Conservation (phyloP, 2,797 vertebrate species). For the Gorsachius magnificus region DNA sequence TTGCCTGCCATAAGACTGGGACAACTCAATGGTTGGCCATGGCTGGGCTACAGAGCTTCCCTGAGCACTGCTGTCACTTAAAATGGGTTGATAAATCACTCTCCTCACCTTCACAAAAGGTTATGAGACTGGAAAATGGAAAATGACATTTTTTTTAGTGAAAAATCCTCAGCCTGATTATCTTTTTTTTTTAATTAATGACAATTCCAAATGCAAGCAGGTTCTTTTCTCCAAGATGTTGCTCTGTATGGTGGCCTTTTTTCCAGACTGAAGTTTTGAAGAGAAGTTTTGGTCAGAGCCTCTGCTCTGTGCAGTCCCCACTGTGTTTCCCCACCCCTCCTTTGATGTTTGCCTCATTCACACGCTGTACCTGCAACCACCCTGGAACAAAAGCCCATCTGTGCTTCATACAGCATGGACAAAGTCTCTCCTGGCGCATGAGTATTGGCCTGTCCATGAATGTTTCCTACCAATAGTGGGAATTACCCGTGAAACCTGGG, state of each 20-base stretch:
- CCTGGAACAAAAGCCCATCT: too few species aligned
- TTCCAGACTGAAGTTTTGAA: not conserved
- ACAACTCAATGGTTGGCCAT: rapidly evolving
- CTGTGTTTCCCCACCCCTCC: not conserved
- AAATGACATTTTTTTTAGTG: not conserved
- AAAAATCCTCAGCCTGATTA: not conserved
- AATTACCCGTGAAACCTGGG: not conserved
- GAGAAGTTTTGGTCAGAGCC: not conserved
- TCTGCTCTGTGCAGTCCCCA: not conserved
- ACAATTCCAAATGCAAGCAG: not conserved
- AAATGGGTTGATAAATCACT: not conserved
- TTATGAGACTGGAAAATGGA: not conserved
- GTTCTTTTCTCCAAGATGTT: not conserved
- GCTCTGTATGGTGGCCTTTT: not conserved
- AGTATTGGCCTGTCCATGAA: rapidly evolving
- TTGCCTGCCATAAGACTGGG: not conserved
- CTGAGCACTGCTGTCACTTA: not conserved
- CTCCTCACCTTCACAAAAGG: not conserved
- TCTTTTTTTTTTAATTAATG: not conserved
- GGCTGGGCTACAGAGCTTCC: not conserved
- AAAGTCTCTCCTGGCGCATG: not conserved
- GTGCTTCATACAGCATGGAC: not conserved
- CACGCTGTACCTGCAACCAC: not conserved
- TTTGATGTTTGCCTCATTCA: not conserved
- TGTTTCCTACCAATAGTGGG: rapidly evolving